Conservation (phyloP, 1,140 invertebrate species). For the Macrobrachium nipponense region DNA sequence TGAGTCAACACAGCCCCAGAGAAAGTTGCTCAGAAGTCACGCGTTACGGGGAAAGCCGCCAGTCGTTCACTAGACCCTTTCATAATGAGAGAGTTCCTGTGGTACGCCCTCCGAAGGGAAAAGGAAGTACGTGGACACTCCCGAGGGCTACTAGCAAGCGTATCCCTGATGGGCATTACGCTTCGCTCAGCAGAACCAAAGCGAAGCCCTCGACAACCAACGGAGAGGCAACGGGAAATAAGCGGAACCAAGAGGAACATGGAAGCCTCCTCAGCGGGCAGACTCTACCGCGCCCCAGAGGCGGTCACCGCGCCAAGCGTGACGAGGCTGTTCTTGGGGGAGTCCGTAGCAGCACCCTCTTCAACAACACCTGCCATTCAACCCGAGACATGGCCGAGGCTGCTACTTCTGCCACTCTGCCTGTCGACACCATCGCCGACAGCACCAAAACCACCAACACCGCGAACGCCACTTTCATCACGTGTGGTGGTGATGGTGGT, state of each 20-base stretch:
- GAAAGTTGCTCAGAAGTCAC: too few species aligned
- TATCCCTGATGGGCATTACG: background rate
- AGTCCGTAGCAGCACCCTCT: background rate
- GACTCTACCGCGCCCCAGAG: conserved; percentile 7
- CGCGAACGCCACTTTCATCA: too few species aligned
- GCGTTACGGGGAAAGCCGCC: too few species aligned
- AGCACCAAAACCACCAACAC: too few species aligned
- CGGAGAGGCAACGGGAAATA: background rate
- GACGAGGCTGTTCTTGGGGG: conserved; percentile 25
- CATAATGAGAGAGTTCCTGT: too few species aligned
- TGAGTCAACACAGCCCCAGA: too few species aligned
- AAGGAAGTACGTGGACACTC: conserved; percentile 39
- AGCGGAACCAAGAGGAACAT: background rate
- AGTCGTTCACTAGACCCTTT: too few species aligned
- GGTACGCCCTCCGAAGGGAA: too few species aligned
- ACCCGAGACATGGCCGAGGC: conserved; percentile 31
- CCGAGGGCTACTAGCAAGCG: conserved; percentile 27
- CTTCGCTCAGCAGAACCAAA: conserved; percentile 23
- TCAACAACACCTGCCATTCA: conserved; percentile 27
- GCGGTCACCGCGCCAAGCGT: conserved; percentile 36
- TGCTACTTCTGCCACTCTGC: background rate
- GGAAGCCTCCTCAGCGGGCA: conserved; percentile 3
- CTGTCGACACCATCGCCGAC: background rate
- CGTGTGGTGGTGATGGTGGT: too few species aligned
- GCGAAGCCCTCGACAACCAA: too few species aligned